Conservation (phyloP, 2,888 invertebrate species). For the Microplitis manilae region DNA sequence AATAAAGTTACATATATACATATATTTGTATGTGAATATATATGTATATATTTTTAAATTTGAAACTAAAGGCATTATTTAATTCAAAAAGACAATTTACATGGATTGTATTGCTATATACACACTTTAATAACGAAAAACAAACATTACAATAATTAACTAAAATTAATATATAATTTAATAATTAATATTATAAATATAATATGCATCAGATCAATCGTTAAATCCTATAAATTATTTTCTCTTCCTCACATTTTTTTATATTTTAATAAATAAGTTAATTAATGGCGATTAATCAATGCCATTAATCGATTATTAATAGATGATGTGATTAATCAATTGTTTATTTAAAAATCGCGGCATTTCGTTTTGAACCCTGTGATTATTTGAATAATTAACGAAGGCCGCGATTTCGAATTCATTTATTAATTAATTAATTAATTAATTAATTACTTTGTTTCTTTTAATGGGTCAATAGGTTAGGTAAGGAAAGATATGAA, state of each 20-base stretch:
- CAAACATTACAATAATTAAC: conserved; percentile 68
- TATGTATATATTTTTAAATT: not conserved
- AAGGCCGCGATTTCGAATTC: not conserved
- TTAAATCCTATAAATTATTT: not conserved
- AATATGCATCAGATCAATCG: conserved; percentile 65
- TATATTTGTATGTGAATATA: not conserved
- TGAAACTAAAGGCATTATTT: not conserved
- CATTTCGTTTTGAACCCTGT: not conserved
- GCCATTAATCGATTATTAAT: too few species aligned
- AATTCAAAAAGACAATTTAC: conserved; percentile 21
- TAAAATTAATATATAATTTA: not conserved
- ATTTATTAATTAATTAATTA: not conserved
- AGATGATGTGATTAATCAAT: too few species aligned
- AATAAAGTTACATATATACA: too few species aligned
- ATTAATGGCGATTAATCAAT: too few species aligned
- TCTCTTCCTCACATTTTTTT: conserved; percentile 17
- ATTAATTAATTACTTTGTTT: conserved; percentile 23
- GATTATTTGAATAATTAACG: not conserved
- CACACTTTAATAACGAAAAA: conserved; percentile 72
- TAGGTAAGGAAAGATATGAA: not conserved
- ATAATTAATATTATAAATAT: conserved; percentile 60
- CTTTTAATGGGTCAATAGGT: too few species aligned
- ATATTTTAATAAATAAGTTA: too few species aligned
- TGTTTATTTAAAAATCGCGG: not conserved
- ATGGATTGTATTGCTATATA: conserved; percentile 68